Evolutionary conservation across 1,140 invertebrate genomes (phyloP).

Genomic region (Bombus vancouverensis): DNA sequence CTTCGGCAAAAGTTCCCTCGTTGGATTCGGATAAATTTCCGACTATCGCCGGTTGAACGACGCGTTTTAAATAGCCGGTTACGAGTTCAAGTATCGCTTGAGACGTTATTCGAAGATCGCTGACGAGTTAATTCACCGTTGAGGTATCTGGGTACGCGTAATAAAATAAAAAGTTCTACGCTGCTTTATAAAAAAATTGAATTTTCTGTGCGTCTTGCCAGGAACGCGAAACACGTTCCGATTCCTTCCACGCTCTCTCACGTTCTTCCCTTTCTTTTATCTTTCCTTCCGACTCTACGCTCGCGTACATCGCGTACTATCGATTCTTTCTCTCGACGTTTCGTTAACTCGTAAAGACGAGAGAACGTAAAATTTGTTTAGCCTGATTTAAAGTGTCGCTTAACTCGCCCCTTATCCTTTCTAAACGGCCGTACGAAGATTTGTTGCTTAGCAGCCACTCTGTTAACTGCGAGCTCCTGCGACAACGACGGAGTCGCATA

Average conservation of each 20-base stretch:
- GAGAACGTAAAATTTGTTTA: conserved; percentile 32
- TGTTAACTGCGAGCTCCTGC: background rate
- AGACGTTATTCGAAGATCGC: too few species aligned
- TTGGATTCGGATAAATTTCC: background rate
- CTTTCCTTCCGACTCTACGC: background rate
- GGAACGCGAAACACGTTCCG: background rate
- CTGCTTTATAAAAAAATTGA: background rate
- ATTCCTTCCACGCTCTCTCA: conserved; percentile 21
- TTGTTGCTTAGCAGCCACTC: conserved; percentile 24
- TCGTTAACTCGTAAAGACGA: conserved; percentile 16
- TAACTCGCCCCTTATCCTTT: background rate
- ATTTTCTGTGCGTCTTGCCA: background rate
- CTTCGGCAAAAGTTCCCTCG: too few species aligned
- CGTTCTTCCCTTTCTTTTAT: background rate
- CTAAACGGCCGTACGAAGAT: background rate
- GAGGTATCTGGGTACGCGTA: background rate
- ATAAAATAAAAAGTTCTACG: background rate
- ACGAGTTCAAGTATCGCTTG: too few species aligned
- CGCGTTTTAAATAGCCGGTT: too few species aligned
- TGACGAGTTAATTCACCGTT: background rate
- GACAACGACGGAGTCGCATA: conserved; percentile 8
- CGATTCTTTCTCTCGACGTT: background rate
- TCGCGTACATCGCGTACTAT: background rate
- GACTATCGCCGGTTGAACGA: too few species aligned
- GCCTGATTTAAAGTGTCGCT: conserved; percentile 42